Conservation (phyloP, 2,888 invertebrate species). For the Dexiosoma caninum region DNA sequence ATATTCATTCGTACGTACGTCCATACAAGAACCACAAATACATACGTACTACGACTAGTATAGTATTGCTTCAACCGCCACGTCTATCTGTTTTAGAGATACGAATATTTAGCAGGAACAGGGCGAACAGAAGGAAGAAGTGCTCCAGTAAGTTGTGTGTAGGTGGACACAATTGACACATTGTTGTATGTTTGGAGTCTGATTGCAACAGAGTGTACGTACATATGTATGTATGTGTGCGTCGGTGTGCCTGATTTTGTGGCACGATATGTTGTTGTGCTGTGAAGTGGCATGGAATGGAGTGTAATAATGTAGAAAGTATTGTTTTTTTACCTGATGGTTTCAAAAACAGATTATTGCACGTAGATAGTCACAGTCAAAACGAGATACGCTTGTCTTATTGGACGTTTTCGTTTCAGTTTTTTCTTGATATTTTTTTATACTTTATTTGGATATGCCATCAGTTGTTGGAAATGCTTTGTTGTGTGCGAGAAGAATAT, state of each 20-base stretch:
- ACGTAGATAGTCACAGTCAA: slow-evolving; percentile 51
- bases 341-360: slow-evolving; percentile 54
- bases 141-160: slow-evolving; percentile 48
- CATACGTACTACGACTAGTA: background rate
- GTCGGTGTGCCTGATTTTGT: background rate
- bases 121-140: slow-evolving; percentile 33
- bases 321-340: slow-evolving; percentile 57
- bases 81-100: slow-evolving; percentile 10
- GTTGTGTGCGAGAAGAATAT: background rate
- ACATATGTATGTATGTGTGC: background rate
- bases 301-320: slow-evolving; percentile 53
- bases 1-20: slow-evolving; percentile 12
- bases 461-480: slow-evolving; percentile 38
- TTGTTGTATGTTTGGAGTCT: slow-evolving; percentile 51
- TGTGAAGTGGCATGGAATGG: slow-evolving; percentile 19
- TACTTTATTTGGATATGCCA: slow-evolving; percentile 28
- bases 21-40: slow-evolving; percentile 22
- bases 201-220: slow-evolving; percentile 13
- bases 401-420: slow-evolving; percentile 46
- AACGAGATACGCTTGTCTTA: slow-evolving; percentile 56
- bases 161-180: slow-evolving; percentile 58
- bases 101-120: background rate
- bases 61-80: background rate
- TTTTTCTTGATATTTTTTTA: background rate
- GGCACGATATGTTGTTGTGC: background rate